Percentiles rank a stretch among this genome's conserved stretches.
phyloP scores from a whole-genome alignment of 30 jellyfish, hydroid and myxozoan genomes.

The Aurelia coerulea region DNA sequence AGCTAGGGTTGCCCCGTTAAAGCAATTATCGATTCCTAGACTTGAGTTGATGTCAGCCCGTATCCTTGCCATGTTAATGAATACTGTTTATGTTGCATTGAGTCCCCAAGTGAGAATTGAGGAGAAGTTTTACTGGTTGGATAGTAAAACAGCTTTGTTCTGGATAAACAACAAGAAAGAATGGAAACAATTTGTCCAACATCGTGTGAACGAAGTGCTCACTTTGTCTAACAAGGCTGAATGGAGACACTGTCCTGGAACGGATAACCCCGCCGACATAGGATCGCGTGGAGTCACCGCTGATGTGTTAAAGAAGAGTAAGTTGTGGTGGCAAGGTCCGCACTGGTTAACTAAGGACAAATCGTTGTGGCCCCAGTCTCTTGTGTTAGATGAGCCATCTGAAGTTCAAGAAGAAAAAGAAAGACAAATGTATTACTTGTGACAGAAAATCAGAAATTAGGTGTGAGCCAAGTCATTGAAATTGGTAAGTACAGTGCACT shows the following conservation, averaged over 20 bases:
- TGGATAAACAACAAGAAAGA: neutral
- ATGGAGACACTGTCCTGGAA: conserved; percentile 38
- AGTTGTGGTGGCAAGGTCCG: conserved; percentile 57
- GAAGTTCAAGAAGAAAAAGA: conserved; percentile 19
- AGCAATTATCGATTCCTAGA: conserved; percentile 28
- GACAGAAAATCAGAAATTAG: neutral
- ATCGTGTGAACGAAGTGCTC: conserved; percentile 1
- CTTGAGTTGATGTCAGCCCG: conserved; percentile 63
- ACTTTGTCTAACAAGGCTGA: conserved; percentile 12
- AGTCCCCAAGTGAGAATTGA: neutral
- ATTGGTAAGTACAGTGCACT: neutral
- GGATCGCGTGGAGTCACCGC: conserved; percentile 35
- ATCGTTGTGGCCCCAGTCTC: conserved; percentile 21
- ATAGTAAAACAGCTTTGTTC: conserved; percentile 20
- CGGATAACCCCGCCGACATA: conserved; percentile 59
- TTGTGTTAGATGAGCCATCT: neutral
- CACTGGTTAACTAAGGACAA: conserved; percentile 8
- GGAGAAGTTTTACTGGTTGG: neutral
- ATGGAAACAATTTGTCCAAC: conserved; percentile 12
- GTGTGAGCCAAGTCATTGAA: neutral
- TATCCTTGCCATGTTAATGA: conserved; percentile 24
- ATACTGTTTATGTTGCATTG: conserved; percentile 19
- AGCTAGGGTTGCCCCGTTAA: neutral
- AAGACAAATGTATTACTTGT: neutral
- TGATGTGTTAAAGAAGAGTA: neutral